phyloP scores from a whole-genome alignment of 2,888 invertebrate species.

The Synergus gifuensis region DNA sequence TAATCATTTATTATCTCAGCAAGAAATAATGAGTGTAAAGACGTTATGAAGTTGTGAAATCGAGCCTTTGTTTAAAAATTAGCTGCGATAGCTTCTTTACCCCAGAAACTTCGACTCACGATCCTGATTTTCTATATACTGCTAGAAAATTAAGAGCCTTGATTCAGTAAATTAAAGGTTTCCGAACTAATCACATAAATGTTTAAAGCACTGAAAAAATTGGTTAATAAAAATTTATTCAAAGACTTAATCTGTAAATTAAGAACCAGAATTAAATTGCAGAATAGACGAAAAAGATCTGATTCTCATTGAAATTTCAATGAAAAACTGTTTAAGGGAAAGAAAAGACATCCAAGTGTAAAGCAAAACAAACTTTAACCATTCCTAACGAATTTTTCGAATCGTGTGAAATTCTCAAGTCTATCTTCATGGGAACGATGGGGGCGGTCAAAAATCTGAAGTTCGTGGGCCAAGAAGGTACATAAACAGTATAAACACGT shows the following conservation, averaged over 20 bases:
- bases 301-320: too few relatives aligned
- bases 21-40: slow-evolving; percentile 70
- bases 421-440: not conserved
- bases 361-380: not conserved
- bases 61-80: slow-evolving; percentile 77
- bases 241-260: too few relatives aligned
- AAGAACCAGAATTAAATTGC: too few relatives aligned
- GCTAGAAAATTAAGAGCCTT: slow-evolving; percentile 5
- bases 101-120: not conserved
- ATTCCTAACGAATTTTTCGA: not conserved
- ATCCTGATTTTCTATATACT: not conserved
- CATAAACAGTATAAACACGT: slow-evolving; percentile 44
- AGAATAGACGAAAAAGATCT: too few relatives aligned
- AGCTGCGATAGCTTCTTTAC: slow-evolving; percentile 60
- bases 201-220: not conserved
- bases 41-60: slow-evolving; percentile 72
- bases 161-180: not conserved
- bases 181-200: not conserved
- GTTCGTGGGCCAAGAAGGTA: slow-evolving; percentile 20
- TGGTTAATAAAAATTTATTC: too few relatives aligned
- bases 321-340: not conserved
- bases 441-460: slow-evolving; percentile 30
- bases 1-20: slow-evolving; percentile 76
- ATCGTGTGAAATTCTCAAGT: slow-evolving; percentile 26
- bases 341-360: not conserved